Percentiles rank a stretch among this genome's conserved stretches.
Conservation (phyloP, 2,113 vertebrate genomes). For the Campylorhamphus procurvoides region DNA sequence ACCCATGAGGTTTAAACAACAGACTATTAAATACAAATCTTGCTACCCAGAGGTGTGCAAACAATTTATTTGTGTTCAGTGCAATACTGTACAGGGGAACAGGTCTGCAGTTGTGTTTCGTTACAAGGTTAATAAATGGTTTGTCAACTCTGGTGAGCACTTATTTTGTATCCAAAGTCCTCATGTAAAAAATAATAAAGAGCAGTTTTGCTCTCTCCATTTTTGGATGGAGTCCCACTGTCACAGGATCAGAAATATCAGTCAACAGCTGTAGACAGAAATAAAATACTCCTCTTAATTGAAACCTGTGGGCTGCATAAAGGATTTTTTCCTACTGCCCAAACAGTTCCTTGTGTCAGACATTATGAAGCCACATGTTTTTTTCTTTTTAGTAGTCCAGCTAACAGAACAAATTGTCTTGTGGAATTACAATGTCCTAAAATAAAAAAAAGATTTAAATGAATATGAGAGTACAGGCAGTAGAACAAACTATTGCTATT, state of each 20-base stretch:
- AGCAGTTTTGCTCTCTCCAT: neutral
- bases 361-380: neutral
- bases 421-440: constrained; percentile 19
- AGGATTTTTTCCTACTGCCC: neutral
- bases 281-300: neutral
- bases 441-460: constrained; percentile 13
- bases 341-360: constrained; percentile 1
- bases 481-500: constrained; percentile 30
- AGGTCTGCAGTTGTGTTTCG: neutral
- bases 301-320: neutral
- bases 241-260: neutral
- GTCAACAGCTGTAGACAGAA: neutral
- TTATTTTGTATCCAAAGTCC: neutral
- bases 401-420: constrained; percentile 16
- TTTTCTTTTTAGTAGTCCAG: neutral
- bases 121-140: neutral
- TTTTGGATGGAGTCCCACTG: neutral
- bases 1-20: neutral
- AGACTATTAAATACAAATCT: constrained; percentile 12
- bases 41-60: constrained; percentile 39
- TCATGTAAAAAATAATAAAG: neutral
- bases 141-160: constrained; percentile 33
- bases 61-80: constrained; percentile 53
- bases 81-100: neutral
- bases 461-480: neutral